These are phyloP conservation scores for Hylaeus anthracinus DNA, from an alignment of 1,140 invertebrate genomes.

Conservation along the genomic window DNA sequence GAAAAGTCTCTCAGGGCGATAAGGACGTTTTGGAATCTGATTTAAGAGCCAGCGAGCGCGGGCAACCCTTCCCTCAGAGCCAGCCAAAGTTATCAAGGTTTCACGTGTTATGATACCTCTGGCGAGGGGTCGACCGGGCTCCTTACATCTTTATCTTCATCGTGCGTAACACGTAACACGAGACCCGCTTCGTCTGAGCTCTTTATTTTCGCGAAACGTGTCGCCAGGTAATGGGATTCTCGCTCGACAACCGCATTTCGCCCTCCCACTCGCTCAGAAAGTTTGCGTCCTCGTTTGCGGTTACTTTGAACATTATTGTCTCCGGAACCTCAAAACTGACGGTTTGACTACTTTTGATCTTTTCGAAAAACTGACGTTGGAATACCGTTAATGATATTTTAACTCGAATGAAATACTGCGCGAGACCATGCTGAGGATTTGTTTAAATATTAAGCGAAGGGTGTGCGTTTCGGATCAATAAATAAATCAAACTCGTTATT, in stretches of 20 bases:
- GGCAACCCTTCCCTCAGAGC: background rate
- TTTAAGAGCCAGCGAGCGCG: slow-evolving; percentile 13
- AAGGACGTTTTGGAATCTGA: slow-evolving; percentile 22
- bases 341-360: too few species aligned
- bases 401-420: too few species aligned
- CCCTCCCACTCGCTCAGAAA: background rate
- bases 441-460: too few species aligned
- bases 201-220: background rate
- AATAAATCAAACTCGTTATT: too few species aligned
- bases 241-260: background rate
- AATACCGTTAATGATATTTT: too few species aligned
- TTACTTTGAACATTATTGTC: background rate
- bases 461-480: too few species aligned
- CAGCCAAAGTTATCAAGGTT: slow-evolving; percentile 10
- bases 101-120: slow-evolving; percentile 21
- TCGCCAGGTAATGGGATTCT: slow-evolving; percentile 2
- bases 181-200: background rate
- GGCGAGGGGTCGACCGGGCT: background rate
- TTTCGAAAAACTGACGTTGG: too few species aligned
- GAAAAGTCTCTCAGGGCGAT: background rate
- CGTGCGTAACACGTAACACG: background rate
- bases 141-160: background rate
- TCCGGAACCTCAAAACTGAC: too few species aligned
- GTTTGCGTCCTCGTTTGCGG: background rate
- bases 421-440: too few species aligned